phyloP scores from a whole-genome alignment of 2,113 vertebrate genomes.

The Carlito syrichta region DNA sequence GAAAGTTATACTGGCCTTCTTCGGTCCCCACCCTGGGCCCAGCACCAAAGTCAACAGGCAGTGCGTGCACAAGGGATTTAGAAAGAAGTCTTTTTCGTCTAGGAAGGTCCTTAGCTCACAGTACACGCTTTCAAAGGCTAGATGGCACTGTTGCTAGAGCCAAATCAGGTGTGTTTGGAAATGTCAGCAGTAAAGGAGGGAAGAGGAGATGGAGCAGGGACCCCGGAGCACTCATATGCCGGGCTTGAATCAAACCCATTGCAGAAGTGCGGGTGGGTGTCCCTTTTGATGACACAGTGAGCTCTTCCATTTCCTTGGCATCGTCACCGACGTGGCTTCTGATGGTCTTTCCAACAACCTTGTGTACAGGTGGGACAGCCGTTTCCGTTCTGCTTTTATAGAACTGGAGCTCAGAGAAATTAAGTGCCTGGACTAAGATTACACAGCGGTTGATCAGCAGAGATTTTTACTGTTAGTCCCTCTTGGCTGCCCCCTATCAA shows the following conservation, averaged over 20 bases:
- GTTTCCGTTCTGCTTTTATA: background rate
- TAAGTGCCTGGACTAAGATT: background rate
- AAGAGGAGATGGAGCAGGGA: background rate
- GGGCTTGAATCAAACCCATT: background rate
- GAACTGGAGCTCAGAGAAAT: background rate
- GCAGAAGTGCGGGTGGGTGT: background rate
- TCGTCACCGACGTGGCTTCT: background rate
- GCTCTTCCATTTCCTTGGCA: background rate
- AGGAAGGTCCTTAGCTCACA: slow-evolving; percentile 29
- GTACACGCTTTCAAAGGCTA: slow-evolving; percentile 74
- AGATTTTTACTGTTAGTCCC: background rate
- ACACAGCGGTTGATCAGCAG: background rate
- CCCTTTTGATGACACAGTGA: accelerated
- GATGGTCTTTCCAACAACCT: background rate
- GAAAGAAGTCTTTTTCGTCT: background rate
- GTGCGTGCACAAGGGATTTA: background rate
- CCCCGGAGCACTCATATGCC: background rate
- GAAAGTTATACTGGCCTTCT: background rate
- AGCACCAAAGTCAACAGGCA: background rate
- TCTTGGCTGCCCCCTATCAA: background rate
- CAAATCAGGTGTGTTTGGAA: slow-evolving; percentile 3
- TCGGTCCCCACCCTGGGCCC: background rate
- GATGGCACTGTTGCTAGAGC: slow-evolving; percentile 79
- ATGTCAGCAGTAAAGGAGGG: background rate
- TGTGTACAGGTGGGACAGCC: background rate